phyloP scores from a whole-genome alignment of 2,113 vertebrate genomes.

The Aspidoscelis tigris region DNA sequence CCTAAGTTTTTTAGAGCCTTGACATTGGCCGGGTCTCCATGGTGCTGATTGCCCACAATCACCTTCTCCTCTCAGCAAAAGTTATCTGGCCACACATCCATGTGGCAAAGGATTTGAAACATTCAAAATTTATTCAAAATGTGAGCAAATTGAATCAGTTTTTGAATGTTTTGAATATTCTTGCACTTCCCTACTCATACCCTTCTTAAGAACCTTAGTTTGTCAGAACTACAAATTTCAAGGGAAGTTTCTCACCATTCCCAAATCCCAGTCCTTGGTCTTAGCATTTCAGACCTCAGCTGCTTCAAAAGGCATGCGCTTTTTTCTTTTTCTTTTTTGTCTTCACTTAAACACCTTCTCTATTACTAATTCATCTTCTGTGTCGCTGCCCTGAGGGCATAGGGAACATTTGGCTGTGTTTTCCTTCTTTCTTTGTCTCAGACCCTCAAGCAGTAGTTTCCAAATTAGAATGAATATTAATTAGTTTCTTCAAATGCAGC shows the following conservation, averaged over 20 bases:
- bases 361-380: neutral
- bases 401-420: neutral
- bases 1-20: no score
- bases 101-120: no score
- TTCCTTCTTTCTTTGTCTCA: conserved; percentile 1
- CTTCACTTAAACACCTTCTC: neutral
- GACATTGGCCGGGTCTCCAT: no score
- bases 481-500: neutral
- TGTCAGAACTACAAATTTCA: neutral
- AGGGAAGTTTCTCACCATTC: no score
- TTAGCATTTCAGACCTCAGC: neutral
- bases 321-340: neutral
- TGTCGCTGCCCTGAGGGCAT: neutral
- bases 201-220: neutral
- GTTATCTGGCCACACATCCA: no score
- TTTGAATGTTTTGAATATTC: no score
- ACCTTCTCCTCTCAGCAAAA: no score
- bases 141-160: no score
- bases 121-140: no score
- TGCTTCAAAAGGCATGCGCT: neutral
- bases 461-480: conserved; percentile 19
- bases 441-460: neutral
- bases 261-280: neutral
- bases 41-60: no score
- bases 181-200: no score